phyloP scores from a whole-genome alignment of 1,140 invertebrate species.

The Sminthurides bifidus region DNA sequence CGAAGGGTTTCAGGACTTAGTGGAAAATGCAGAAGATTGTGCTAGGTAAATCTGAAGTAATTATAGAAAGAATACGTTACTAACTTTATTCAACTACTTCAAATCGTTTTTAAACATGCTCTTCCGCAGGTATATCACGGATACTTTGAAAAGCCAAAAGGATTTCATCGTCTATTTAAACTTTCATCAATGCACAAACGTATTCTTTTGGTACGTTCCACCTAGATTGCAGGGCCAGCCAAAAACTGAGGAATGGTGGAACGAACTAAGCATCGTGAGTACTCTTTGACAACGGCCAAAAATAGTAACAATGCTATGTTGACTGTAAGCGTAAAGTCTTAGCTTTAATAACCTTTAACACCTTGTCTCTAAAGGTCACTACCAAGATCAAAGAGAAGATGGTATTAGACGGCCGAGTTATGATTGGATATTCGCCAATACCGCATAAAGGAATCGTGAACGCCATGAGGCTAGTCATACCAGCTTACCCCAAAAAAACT shows the following conservation, averaged over 20 bases:
- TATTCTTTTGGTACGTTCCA: constrained; percentile 83
- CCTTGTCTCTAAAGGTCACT: constrained; percentile 62
- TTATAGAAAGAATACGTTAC: neutral
- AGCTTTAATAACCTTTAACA: constrained; percentile 77
- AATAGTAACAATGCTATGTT: constrained; percentile 71
- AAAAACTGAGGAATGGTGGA: constrained; percentile 56
- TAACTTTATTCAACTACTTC: neutral
- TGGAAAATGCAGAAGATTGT: constrained; percentile 52
- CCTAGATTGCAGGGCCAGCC: constrained; percentile 48
- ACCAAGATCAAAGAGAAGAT: constrained; percentile 71
- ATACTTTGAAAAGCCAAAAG: constrained; percentile 39
- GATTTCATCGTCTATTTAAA: constrained; percentile 51
- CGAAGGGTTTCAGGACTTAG: constrained; percentile 42
- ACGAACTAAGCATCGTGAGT: constrained; percentile 48
- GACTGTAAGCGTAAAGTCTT: constrained; percentile 54
- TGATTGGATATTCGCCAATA: constrained; percentile 77
- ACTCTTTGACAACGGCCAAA: constrained; percentile 48
- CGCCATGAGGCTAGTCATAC: constrained; percentile 78
- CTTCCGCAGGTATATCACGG: constrained; percentile 40
- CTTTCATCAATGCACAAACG: constrained; percentile 60
- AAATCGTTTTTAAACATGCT: too few species aligned
- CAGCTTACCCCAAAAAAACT: constrained; percentile 56
- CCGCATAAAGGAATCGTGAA: constrained; percentile 52
- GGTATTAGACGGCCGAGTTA: constrained; percentile 54
- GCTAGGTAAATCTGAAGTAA: constrained; percentile 36